phyloP scores from a whole-genome alignment of 2,888 invertebrate genomes.

The Argyresthia albistria region DNA sequence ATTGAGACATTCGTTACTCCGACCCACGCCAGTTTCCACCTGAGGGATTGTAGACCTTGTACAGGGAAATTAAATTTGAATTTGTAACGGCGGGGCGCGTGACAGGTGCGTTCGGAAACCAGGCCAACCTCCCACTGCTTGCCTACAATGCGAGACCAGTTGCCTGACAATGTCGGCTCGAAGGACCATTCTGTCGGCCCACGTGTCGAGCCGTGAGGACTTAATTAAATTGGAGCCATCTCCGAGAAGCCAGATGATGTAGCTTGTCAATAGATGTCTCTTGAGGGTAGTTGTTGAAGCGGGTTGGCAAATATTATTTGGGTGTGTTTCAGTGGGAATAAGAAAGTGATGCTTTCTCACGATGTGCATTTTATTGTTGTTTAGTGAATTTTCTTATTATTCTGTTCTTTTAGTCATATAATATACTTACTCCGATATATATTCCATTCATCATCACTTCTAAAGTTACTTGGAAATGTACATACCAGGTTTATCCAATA shows the following conservation, averaged over 20 bases:
- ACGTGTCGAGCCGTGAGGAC: conserved; percentile 51
- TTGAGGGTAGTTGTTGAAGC: conserved; percentile 13
- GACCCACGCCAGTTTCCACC: conserved; percentile 22
- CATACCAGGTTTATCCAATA: too few species aligned
- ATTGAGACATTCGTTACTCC: conserved; percentile 31
- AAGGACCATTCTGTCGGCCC: conserved; percentile 39
- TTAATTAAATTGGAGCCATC: conserved; percentile 61
- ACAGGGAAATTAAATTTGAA: conserved; percentile 24
- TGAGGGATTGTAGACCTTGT: conserved; percentile 19
- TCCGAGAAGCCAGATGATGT: conserved; percentile 49
- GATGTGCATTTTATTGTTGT: background rate
- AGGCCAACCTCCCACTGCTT: conserved; percentile 60
- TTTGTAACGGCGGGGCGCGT: conserved; percentile 19
- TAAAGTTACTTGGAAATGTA: background rate
- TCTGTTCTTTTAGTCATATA: too few species aligned
- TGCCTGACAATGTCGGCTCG: conserved; percentile 24
- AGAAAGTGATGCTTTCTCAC: background rate
- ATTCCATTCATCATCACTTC: background rate
- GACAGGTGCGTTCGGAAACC: conserved; percentile 63
- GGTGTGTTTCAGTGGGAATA: conserved; percentile 3
- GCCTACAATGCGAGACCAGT: conserved; percentile 49
- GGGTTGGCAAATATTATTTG: conserved; percentile 7
- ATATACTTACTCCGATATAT: background rate
- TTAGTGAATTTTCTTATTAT: too few species aligned
- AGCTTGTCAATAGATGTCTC: conserved; percentile 27